A percentile compares a stretch with the other conserved stretches of the same genome.
Evolutionary conservation across 1,140 invertebrate genomes (phyloP).

Genomic region (Drosophila sechellia): DNA sequence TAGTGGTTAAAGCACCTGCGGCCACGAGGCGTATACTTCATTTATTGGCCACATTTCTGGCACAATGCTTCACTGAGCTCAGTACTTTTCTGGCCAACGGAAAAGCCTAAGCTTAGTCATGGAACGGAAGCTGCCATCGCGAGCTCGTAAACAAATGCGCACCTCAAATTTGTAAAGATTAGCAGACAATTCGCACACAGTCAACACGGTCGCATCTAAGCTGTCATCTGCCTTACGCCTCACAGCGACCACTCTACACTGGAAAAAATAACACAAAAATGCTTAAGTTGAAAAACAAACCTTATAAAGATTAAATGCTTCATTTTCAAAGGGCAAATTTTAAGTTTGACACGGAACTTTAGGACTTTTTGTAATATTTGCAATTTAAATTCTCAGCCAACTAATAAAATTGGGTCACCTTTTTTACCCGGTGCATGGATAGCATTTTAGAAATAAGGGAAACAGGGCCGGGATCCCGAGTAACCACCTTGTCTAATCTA

Average conservation of each 20-base stretch:
- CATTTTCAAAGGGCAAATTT: too few species aligned
- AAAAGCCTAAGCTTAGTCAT: constrained; percentile 40
- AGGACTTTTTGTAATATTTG: too few species aligned
- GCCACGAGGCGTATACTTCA: constrained; percentile 4
- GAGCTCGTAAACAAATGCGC: constrained; percentile 69
- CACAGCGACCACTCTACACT: constrained; percentile 13
- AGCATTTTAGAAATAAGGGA: constrained; percentile 4
- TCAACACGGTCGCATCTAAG: constrained; percentile 47
- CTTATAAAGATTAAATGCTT: too few species aligned
- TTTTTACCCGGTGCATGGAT: not conserved
- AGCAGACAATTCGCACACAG: constrained; percentile 79
- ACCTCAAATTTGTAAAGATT: constrained; percentile 81
- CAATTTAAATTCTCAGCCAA: too few species aligned
- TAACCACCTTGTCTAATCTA: constrained; percentile 71
- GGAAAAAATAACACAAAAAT: not conserved
- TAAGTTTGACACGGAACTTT: too few species aligned
- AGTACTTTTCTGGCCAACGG: not conserved
- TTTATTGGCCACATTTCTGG: constrained; percentile 3
- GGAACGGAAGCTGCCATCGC: constrained; percentile 2
- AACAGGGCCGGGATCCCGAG: constrained; percentile 5
- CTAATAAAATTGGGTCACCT: too few species aligned
- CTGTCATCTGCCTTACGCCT: constrained; percentile 26
- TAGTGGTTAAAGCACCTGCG: not conserved
- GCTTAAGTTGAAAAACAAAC: too few species aligned
- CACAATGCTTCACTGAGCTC: constrained; percentile 1